These are phyloP conservation scores for Tiliacea citrago DNA, from an alignment of 2,888 invertebrate species.

Conservation along the genomic window DNA sequence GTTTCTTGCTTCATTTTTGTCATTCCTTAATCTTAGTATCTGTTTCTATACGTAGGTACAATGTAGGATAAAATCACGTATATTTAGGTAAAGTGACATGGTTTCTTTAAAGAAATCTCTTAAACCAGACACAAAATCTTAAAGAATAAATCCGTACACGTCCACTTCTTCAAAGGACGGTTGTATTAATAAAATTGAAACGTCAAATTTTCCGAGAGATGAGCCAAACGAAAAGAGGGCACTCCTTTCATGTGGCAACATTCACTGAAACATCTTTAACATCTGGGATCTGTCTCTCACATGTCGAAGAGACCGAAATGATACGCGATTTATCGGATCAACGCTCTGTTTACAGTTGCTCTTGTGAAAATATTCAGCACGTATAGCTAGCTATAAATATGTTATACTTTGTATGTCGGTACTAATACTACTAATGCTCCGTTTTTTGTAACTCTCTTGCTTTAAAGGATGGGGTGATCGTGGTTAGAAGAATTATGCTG, in stretches of 20 bases:
- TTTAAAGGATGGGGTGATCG: constrained; percentile 18
- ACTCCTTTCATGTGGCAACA: constrained; percentile 81
- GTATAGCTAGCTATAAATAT: constrained; percentile 60
- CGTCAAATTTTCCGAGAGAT: constrained; percentile 71
- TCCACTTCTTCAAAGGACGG: constrained; percentile 53
- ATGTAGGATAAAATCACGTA: background rate
- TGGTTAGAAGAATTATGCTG: constrained; percentile 5
- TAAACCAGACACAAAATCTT: constrained; percentile 5
- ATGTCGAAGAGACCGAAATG: constrained; percentile 79
- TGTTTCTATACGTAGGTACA: background rate
- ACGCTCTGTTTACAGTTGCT: constrained; percentile 73
- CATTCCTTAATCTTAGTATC: background rate
- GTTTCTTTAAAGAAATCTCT: background rate
- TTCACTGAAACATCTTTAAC: constrained; percentile 69
- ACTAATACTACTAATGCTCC: constrained; percentile 7
- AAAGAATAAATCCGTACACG: constrained; percentile 37
- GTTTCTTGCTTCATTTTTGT: constrained; percentile 6
- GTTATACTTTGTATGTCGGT: constrained; percentile 35
- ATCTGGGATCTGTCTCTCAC: constrained; percentile 82
- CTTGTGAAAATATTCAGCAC: constrained; percentile 68
- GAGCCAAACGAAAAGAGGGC: constrained; percentile 69
- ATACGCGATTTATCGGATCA: constrained; percentile 81
- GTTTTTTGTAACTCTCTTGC: constrained; percentile 15
- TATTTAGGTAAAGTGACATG: background rate
- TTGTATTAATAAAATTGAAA: constrained; percentile 67